Evolutionary conservation across 2,888 invertebrate species (phyloP), one percentile per base, ranked within the genome.

Genomic region (Pegoplata infirma): DNA sequence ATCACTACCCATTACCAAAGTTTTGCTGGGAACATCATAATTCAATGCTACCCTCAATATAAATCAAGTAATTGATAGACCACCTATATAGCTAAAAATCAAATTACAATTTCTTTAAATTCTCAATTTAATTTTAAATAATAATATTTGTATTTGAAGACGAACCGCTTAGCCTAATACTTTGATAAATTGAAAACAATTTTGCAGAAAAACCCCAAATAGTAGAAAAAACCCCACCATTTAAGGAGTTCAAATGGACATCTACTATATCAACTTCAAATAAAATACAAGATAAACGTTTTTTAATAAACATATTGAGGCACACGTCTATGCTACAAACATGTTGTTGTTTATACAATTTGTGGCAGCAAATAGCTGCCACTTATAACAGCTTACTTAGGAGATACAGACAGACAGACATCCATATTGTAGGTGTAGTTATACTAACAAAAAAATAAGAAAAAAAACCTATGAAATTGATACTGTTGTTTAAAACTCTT

Each of bases 321-420:
- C 78, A 74, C 74, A 79, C 69, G 59, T 63, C 78, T 49, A 23
- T 49, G 56, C 63, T 56, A 66, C 64, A 36, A 32, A 19, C 40
- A 49, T n/a, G 61, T 56, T 71, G 53, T 59, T 71, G 59, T 66
- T 74, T 74, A 64, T 58, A 67, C 74, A 80, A 76, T 77, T 77
- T 76, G 74, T 80, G 78, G 68, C 73, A 68, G 72, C 71, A 73
- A 74, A 81, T 81, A 64, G 46, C 75, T 72, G 75, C 72, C 81
- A 81, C 77, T 80, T 80, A 80, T 77, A 80, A 81, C 80, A 81
- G 72, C 81, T 80, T 66, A 77, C 68, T 81, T 69, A 73, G n/a
- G n/a, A n/a, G n/a, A n/a, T n/a, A n/a, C n/a, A n/a, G n/a, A n/a
- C n/a, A n/a, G n/a, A n/a, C n/a, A n/a, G n/a, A n/a, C n/a, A 40